Base-by-base conservation (phyloP, 2,113 vertebrate genomes). In the Sebastes fasciatus region DNA sequence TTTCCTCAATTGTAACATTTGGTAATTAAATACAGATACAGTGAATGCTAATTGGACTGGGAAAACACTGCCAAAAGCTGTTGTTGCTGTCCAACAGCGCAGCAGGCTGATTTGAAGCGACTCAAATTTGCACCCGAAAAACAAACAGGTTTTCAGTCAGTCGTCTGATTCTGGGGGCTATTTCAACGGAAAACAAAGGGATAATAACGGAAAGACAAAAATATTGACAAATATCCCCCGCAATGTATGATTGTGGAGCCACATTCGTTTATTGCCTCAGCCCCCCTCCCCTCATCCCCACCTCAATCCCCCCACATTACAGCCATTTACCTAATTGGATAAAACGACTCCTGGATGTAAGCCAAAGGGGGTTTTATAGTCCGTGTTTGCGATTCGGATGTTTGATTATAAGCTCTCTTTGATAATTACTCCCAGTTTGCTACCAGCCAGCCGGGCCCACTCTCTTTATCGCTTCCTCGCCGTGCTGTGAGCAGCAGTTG, bases 321-420 rank as follows among this genome's bases (percentile, higher is more conserved):
- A 94, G 90, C 93, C 92, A 95, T 93, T 94, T 92, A 94, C 91
- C 92, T 95, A 95, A 95, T 94, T 95, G 93, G 93, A 95, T 95
- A 93, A 95, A 95, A 94, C 91, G 92, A 94, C 93, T 94, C 83
- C 92, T 95, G 95, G 95, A 95, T 94, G 84, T 86, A 86, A 89
- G 94, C 94, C 95, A 94, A 93, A 91, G 92, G 89, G 34, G 92
- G 82, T 90, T 94, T 94, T 94, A 94, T 92, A 90, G 94, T 90
- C 89, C 79, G 68, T 93, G 92, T 94, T 95, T 94, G 94, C 68
- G 93, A 95, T 95, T 94, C 86, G 90, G 91, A 94, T 94, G 93
- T 95, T 95, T 95, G 92, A 93, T 95, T 95, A 94, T 93, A 94
- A 94, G 93, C 93, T 92, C 92, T 93, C 91, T 94, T 94, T 94